Conservation (phyloP, 2,797 vertebrate species). For the Poeciliopsis gracilis region DNA sequence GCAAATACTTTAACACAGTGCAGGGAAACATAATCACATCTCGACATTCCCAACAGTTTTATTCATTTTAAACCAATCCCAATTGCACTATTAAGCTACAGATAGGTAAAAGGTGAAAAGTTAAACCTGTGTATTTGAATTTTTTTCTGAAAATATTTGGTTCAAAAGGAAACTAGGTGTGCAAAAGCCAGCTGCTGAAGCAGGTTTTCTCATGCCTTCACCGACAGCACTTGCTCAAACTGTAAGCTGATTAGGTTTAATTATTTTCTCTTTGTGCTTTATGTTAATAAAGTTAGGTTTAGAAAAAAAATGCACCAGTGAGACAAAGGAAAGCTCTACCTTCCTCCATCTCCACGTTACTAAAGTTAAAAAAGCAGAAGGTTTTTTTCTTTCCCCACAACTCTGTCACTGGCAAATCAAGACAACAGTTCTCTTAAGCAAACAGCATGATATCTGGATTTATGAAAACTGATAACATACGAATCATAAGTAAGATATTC, state of each 20-base stretch:
- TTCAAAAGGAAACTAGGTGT: background rate
- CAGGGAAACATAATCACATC: constrained; percentile 7
- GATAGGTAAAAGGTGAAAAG: background rate
- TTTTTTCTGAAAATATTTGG: constrained; percentile 4
- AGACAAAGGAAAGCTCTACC: constrained; percentile 17
- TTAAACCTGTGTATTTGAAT: background rate
- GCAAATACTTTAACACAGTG: constrained; percentile 34
- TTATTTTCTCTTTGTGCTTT: constrained; percentile 10
- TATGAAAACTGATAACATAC: constrained; percentile 12
- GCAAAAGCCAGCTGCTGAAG: constrained; percentile 5
- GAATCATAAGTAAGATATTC: background rate
- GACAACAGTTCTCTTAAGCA: background rate
- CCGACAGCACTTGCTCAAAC: constrained; percentile 7
- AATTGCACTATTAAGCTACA: constrained; percentile 14
- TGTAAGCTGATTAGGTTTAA: constrained; percentile 11
- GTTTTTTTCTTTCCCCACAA: constrained; percentile 21
- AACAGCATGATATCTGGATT: background rate
- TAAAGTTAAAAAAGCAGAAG: constrained; percentile 5
- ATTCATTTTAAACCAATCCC: constrained; percentile 12
- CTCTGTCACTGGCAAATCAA: constrained; percentile 22
- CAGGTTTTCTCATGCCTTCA: background rate
- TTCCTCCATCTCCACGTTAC: background rate
- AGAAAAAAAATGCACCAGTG: constrained; percentile 22
- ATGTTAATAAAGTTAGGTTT: constrained; percentile 61
- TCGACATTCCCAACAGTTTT: constrained; percentile 12